These are phyloP conservation scores for Monochamus alternatus DNA, from an alignment of 2,888 invertebrate species.

Conservation along the genomic window DNA sequence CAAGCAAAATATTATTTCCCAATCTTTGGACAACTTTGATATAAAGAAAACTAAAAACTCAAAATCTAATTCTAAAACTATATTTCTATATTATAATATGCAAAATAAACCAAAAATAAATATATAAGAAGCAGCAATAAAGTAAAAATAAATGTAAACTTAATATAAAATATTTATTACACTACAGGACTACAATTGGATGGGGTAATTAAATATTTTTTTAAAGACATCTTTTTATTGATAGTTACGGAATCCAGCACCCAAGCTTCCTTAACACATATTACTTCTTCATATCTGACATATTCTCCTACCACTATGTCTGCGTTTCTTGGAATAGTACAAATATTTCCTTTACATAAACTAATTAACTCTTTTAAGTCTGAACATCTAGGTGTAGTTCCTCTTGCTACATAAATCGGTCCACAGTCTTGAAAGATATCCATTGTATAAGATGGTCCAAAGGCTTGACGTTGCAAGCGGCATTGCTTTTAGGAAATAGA, in stretches of 20 bases:
- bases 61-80: no score
- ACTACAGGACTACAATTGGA: constrained; percentile 12
- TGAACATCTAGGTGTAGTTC: constrained; percentile 71
- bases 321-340: constrained; percentile 70
- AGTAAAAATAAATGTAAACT: not conserved
- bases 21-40: no score
- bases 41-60: no score
- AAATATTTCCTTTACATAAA: constrained; percentile 75
- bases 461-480: constrained; percentile 76
- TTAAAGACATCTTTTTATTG: constrained; percentile 68
- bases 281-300: constrained; percentile 51
- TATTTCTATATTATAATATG: not conserved
- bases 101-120: not conserved
- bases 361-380: constrained; percentile 75
- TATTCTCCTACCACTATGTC: constrained; percentile 73
- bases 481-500: constrained; percentile 71
- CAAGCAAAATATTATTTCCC: no score
- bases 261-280: constrained; percentile 76
- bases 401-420: constrained; percentile 73
- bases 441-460: constrained; percentile 74
- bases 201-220: constrained; percentile 66
- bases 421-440: constrained; percentile 77
- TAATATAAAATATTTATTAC: not conserved
- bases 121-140: not conserved
- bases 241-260: constrained; percentile 77